These are phyloP conservation scores for Psammodynastes pulverulentus DNA, from an alignment of 2,113 vertebrate species.

Conservation along the genomic window DNA sequence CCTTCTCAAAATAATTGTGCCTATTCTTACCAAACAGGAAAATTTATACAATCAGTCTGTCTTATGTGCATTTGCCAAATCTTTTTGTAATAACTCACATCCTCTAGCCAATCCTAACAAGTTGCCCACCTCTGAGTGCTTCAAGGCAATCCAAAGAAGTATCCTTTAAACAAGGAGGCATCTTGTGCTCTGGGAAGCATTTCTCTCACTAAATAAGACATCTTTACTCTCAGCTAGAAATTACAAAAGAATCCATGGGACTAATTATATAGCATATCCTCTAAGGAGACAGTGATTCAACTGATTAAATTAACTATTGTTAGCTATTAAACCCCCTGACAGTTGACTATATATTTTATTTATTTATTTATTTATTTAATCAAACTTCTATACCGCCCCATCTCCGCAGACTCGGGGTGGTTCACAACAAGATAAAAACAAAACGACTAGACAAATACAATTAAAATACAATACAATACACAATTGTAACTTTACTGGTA, in stretches of 20 bases:
- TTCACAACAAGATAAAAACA: too few species aligned
- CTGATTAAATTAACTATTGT: not conserved
- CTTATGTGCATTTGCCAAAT: not conserved
- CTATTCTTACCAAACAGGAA: not conserved
- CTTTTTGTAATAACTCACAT: not conserved
- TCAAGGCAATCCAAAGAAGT: not conserved
- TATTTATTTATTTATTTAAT: too few species aligned
- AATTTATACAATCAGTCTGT: not conserved
- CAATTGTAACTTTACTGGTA: not conserved
- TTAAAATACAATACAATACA: too few species aligned
- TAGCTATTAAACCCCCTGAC: not conserved
- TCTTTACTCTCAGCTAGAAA: not conserved
- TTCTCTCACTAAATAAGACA: not conserved
- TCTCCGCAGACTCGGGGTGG: too few species aligned
- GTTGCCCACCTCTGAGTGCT: not conserved
- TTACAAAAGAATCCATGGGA: not conserved
- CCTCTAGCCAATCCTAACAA: not conserved
- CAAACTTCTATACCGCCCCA: too few species aligned
- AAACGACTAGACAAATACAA: too few species aligned
- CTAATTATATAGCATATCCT: not conserved
- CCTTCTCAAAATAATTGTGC: not conserved
- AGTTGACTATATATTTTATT: too few species aligned
- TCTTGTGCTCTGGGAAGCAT: not conserved
- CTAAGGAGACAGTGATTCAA: not conserved
- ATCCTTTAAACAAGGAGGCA: not conserved